These are phyloP conservation scores for Psittacula derbiana DNA, from an alignment of 2,797 vertebrate species.

Conservation along the genomic window DNA sequence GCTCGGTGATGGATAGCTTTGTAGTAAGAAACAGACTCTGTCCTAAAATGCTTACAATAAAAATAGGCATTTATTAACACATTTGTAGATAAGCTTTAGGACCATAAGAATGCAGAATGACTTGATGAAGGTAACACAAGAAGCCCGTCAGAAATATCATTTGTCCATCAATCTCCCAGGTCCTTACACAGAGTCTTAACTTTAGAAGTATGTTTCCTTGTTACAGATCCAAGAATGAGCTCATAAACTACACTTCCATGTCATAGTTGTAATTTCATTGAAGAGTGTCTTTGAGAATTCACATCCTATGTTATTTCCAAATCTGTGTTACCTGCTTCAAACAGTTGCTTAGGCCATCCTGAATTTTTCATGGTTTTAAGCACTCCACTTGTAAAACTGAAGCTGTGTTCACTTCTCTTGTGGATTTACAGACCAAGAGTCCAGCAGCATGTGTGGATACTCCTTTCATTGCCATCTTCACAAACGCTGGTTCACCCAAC, in stretches of 20 bases:
- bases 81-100: not conserved
- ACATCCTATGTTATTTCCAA: not conserved
- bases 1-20: slow-evolving; percentile 17
- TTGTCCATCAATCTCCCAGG: slow-evolving; percentile 2
- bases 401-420: not conserved
- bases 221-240: not conserved
- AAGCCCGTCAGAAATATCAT: not conserved
- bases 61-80: not conserved
- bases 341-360: not conserved
- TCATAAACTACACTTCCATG: not conserved
- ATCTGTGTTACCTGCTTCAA: not conserved
- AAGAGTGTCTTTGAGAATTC: not conserved
- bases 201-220: not conserved
- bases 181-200: not conserved
- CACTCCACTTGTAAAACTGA: not conserved
- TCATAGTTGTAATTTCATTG: not conserved
- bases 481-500: not conserved
- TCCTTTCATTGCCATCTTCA: not conserved
- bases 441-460: not conserved
- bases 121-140: not conserved
- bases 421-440: not conserved
- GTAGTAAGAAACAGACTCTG: not conserved
- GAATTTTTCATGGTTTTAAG: not conserved
- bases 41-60: slow-evolving; percentile 3
- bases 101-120: not conserved